Percentiles rank a stretch among this genome's conserved stretches.
Conservation (phyloP, 2,888 invertebrate genomes). For the Diloba caeruleocephala region DNA sequence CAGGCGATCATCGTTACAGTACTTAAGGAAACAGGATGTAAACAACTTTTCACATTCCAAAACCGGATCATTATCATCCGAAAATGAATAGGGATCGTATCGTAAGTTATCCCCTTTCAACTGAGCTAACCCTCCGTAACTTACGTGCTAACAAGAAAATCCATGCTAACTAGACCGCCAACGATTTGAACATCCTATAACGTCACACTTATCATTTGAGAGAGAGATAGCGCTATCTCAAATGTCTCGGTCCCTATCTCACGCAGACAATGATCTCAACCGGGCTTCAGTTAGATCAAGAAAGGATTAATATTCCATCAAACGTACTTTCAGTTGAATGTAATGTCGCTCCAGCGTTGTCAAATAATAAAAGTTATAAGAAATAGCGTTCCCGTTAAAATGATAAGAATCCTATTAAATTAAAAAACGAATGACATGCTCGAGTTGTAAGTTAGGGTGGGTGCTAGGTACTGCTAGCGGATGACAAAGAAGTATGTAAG, state of each 20-base stretch:
- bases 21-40: too few species aligned
- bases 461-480: neutral
- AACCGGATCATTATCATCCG: conserved; percentile 5
- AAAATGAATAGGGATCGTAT: conserved; percentile 17
- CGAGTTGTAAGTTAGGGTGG: conserved; percentile 2
- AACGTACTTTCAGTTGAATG: conserved; percentile 38
- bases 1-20: too few species aligned
- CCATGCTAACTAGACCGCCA: conserved; percentile 34
- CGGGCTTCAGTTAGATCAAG: conserved; percentile 22
- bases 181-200: conserved; percentile 23
- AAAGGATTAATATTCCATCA: conserved; percentile 48
- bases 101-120: conserved; percentile 17
- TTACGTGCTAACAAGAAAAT: conserved; percentile 40
- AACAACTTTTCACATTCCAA: neutral
- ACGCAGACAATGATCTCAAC: conserved; percentile 22
- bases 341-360: conserved; percentile 36
- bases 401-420: conserved; percentile 59
- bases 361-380: conserved; percentile 46
- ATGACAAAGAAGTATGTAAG: neutral
- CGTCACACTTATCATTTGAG: conserved; percentile 30
- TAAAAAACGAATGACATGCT: conserved; percentile 36
- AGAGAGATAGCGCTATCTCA: conserved; percentile 14
- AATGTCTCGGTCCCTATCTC: neutral
- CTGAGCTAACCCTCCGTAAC: conserved; percentile 28
- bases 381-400: conserved; percentile 42